phyloP scores from a whole-genome alignment of 2,113 vertebrate species.

The Apistogramma diplotaenia region DNA sequence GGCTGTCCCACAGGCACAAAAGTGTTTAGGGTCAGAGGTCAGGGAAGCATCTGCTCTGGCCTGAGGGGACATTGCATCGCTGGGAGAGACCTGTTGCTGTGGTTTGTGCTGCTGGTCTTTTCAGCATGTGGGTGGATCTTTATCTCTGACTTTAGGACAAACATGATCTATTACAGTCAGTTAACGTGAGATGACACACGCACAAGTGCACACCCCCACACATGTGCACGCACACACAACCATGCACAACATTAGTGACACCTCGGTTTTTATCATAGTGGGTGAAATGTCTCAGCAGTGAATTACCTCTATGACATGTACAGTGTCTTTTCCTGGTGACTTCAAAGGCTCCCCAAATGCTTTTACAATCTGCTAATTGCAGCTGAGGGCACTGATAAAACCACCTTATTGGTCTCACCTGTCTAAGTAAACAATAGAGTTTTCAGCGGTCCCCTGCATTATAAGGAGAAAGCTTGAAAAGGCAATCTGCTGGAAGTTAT shows the following conservation, averaged over 20 bases:
- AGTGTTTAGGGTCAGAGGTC: conserved; percentile 77
- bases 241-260: not conserved
- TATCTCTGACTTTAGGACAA: conserved; percentile 63
- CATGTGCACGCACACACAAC: not conserved
- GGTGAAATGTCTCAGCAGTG: not conserved
- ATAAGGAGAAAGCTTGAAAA: conserved; percentile 44
- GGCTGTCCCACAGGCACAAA: conserved; percentile 76
- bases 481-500: conserved; percentile 23
- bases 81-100: conserved; percentile 78
- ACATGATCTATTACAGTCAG: conserved; percentile 63
- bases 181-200: conserved; percentile 31
- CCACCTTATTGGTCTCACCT: conserved; percentile 39
- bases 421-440: conserved; percentile 56
- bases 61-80: conserved; percentile 71
- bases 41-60: conserved; percentile 78
- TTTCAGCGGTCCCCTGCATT: conserved; percentile 45
- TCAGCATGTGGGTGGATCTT: conserved; percentile 63
- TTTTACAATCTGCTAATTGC: conserved; percentile 58
- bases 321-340: conserved; percentile 13
- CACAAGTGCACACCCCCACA: not conserved
- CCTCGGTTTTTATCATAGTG: not conserved
- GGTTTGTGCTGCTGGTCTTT: conserved; percentile 64
- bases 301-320: not conserved
- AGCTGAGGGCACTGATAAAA: conserved; percentile 52
- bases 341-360: conserved; percentile 55